These are phyloP conservation scores for Julus scandinavius DNA, from an alignment of 2,888 invertebrate species.

Conservation along the genomic window DNA sequence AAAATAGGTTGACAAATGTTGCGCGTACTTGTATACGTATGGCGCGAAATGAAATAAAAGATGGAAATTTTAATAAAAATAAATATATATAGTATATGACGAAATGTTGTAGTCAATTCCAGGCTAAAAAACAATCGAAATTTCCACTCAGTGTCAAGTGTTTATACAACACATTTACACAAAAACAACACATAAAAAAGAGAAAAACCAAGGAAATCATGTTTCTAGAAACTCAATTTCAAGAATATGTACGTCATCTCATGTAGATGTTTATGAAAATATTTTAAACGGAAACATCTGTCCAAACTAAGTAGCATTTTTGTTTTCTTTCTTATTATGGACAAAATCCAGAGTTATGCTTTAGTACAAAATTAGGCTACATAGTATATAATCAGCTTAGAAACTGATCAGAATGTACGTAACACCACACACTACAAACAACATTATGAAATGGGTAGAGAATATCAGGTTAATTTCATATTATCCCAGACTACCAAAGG, in stretches of 20 bases:
- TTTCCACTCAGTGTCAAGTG: not conserved
- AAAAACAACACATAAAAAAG: not conserved
- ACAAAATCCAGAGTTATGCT: not conserved
- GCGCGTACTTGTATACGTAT: not conserved
- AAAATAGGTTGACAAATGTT: constrained; percentile 1
- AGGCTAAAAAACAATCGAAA: constrained; percentile 15
- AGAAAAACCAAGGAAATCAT: not conserved
- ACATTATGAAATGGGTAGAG: too few species aligned
- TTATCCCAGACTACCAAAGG: too few species aligned
- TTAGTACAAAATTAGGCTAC: not conserved
- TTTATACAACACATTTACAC: not conserved
- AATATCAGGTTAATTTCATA: too few species aligned
- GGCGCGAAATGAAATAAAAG: constrained; percentile 29
- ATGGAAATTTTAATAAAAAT: constrained; percentile 20
- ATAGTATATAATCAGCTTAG: too few species aligned
- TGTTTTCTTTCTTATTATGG: not conserved
- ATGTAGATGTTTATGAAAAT: not conserved
- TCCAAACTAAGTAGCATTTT: not conserved
- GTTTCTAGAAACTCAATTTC: not conserved
- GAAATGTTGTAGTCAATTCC: constrained; percentile 2
- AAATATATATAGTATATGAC: not conserved
- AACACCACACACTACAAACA: too few species aligned
- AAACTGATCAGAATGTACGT: too few species aligned
- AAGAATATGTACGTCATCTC: not conserved
- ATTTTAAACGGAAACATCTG: not conserved